A percentile compares a stretch with the other conserved stretches of the same genome.
Conservation (phyloP, 2,797 vertebrate species). For the Siniperca scherzeri region DNA sequence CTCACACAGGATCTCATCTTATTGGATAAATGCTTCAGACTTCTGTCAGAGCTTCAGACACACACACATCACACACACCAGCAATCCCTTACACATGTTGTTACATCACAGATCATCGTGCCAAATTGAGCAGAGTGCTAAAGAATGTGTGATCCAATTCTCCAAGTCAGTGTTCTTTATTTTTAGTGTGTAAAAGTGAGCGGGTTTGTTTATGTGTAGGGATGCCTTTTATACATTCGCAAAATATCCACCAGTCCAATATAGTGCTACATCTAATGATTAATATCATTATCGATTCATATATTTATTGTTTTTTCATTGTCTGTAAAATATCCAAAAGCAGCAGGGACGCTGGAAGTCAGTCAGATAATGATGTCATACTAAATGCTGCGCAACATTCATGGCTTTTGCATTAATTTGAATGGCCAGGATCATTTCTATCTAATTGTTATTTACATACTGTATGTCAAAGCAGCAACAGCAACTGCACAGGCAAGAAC, state of each 20-base stretch:
- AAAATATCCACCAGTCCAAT: background rate
- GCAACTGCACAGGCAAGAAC: no score
- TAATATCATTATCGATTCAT: background rate
- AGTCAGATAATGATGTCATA: no score
- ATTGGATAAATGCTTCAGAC: slow-evolving; percentile 31
- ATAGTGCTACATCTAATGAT: background rate
- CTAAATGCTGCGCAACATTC: no score
- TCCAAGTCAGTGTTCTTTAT: slow-evolving; percentile 25
- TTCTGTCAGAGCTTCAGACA: background rate
- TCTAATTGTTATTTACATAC: no score
- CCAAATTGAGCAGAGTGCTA: slow-evolving; percentile 31
- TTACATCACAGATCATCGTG: slow-evolving; percentile 46
- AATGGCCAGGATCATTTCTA: no score
- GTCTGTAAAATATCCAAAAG: background rate
- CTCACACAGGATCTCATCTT: background rate
- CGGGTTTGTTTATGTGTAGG: background rate
- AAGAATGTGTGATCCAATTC: slow-evolving; percentile 54
- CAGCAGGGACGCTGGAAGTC: background rate
- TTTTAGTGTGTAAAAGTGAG: slow-evolving; percentile 17
- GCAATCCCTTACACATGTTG: slow-evolving; percentile 49
- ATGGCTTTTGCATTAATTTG: no score
- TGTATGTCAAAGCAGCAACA: no score
- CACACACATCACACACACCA: slow-evolving; percentile 2
- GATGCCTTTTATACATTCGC: background rate
- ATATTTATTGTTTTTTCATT: background rate